A percentile compares a stretch with the other conserved stretches of the same genome.
phyloP scores from a whole-genome alignment of 1,140 invertebrate species.

The Drosophila repleta region DNA sequence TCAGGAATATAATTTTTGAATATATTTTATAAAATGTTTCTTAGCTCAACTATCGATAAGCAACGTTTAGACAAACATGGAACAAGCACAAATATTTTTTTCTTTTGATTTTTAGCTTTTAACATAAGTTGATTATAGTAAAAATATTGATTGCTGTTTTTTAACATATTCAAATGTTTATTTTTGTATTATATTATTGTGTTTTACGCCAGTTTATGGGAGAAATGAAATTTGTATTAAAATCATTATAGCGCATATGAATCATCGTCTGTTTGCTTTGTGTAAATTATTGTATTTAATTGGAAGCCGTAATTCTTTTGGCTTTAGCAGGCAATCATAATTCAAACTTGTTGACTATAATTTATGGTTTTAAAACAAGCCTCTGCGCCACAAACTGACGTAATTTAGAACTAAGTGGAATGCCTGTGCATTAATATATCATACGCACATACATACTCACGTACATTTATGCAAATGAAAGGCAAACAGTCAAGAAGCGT shows the following conservation, averaged over 20 bases:
- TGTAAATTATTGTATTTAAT: conserved; percentile 28
- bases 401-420: conserved; percentile 49
- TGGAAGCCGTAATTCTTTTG: conserved; percentile 17
- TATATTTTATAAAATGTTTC: no score
- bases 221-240: neutral
- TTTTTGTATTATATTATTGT: no score
- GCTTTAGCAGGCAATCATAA: conserved; percentile 29
- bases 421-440: conserved; percentile 13
- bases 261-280: conserved; percentile 3
- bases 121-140: no score
- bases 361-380: conserved; percentile 40
- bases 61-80: no score
- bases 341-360: conserved; percentile 36
- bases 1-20: no score
- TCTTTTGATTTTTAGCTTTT: no score
- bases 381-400: conserved; percentile 32
- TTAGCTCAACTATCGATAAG: no score
- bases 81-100: no score
- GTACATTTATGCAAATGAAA: conserved; percentile 25
- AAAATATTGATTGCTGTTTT: no score
- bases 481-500: conserved; percentile 2
- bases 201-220: conserved; percentile 5
- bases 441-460: conserved; percentile 5
- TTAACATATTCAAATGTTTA: no score
- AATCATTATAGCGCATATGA: neutral